These are phyloP conservation scores for Diplogasteroides magnus DNA, from an alignment of 1,140 invertebrate species.

Conservation along the genomic window DNA sequence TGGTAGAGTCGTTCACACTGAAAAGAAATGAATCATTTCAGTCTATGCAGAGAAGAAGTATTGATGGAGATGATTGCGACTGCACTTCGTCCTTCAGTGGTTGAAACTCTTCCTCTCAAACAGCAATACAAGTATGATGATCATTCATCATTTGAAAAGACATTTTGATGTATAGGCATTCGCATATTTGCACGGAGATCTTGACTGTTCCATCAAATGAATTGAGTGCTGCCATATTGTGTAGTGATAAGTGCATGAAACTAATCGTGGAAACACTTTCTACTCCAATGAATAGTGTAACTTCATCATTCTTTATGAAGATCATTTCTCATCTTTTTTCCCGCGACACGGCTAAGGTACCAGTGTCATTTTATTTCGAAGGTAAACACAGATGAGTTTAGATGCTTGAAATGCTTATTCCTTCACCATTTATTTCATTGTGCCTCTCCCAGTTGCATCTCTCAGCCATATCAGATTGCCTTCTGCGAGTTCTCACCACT, in stretches of 20 bases:
- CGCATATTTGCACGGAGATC: neutral
- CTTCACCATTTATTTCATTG: too few species aligned
- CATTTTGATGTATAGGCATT: neutral
- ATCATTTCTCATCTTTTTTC: too few species aligned
- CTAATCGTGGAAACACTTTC: neutral
- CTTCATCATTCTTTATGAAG: neutral
- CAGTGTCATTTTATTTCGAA: too few species aligned
- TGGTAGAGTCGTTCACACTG: neutral
- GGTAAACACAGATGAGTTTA: too few species aligned
- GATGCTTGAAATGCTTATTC: too few species aligned
- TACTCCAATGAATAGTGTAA: neutral
- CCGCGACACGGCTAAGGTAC: too few species aligned
- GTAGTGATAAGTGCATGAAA: neutral
- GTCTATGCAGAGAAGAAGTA: neutral
- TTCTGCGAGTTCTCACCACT: too few species aligned
- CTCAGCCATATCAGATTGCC: too few species aligned
- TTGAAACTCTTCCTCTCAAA: neutral
- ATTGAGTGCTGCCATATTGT: neutral
- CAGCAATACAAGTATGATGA: neutral
- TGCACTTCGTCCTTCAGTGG: neutral
- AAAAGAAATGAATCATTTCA: neutral
- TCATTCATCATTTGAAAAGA: neutral
- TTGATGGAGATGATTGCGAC: neutral
- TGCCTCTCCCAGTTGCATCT: too few species aligned
- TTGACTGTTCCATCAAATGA: neutral